These are phyloP conservation scores for Phalacrocorax brasilianus DNA, from an alignment of 2,113 vertebrate genomes.

Conservation along the genomic window DNA sequence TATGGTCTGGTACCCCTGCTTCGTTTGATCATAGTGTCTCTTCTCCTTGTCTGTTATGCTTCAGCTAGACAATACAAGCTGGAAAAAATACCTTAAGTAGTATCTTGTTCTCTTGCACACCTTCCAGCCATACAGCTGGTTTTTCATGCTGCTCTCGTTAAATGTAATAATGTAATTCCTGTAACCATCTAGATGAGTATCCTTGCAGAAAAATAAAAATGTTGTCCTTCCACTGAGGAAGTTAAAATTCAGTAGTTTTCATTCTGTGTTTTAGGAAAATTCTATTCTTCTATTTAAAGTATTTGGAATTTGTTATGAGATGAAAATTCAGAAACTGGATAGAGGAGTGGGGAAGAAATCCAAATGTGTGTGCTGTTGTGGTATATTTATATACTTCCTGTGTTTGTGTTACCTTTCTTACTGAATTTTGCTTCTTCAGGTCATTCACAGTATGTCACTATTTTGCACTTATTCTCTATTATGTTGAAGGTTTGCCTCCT, in stretches of 20 bases:
- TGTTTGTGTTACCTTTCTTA: not conserved
- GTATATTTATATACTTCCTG: not conserved
- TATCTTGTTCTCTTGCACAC: not conserved
- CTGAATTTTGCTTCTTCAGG: not conserved
- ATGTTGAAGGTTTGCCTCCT: slow-evolving; percentile 89
- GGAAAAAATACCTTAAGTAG: not conserved
- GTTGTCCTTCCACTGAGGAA: not conserved
- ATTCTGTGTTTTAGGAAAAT: not conserved
- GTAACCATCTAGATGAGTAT: not conserved
- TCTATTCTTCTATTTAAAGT: not conserved
- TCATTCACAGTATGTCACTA: not conserved
- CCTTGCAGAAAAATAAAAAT: not conserved
- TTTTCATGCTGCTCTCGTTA: not conserved
- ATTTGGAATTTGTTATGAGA: not conserved
- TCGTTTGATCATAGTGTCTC: not conserved
- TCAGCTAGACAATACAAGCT: not conserved
- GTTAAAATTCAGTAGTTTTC: not conserved
- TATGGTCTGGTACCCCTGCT: not conserved
- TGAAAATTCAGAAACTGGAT: not conserved
- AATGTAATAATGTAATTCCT: not conserved
- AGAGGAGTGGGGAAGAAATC: not conserved
- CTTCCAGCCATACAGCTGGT: not conserved
- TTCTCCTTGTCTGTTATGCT: not conserved
- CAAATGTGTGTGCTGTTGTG: not conserved
- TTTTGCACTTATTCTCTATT: not conserved